These are phyloP conservation scores for Cryptoleucopteryx plumbea DNA, from an alignment of 2,113 vertebrate species.

Conservation along the genomic window DNA sequence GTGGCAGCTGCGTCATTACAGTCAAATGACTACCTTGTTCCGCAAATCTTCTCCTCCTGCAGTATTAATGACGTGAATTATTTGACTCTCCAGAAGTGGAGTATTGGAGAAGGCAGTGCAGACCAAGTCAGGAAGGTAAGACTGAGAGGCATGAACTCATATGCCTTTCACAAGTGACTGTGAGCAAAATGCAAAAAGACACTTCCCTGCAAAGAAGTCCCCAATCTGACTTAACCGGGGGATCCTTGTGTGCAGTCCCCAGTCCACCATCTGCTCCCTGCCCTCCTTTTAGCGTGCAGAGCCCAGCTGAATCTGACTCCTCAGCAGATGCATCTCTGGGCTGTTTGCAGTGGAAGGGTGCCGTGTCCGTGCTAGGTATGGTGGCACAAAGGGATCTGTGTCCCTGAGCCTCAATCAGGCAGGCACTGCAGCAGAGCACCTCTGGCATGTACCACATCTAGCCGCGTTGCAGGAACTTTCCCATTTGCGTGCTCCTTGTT, in stretches of 20 bases:
- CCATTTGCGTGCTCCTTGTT: background rate
- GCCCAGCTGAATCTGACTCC: background rate
- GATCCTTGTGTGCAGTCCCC: background rate
- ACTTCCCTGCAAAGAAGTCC: background rate
- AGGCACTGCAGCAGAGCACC: rapidly evolving
- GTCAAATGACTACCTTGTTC: background rate
- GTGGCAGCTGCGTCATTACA: background rate
- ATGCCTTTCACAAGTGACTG: background rate
- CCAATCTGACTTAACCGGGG: rapidly evolving
- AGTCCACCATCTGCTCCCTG: background rate
- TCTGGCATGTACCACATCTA: background rate
- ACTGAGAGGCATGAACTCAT: background rate
- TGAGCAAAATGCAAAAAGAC: background rate
- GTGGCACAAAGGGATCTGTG: background rate
- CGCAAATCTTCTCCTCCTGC: background rate
- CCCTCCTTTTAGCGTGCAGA: background rate
- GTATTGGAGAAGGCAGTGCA: background rate
- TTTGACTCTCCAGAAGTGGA: background rate
- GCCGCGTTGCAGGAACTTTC: rapidly evolving
- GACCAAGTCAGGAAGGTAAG: background rate
- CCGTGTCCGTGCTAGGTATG: background rate
- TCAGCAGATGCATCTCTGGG: background rate
- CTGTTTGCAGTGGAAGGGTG: background rate
- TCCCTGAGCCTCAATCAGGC: background rate
- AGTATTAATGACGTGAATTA: background rate